phyloP scores from a whole-genome alignment of 2,113 vertebrate species.

The Ciconia stormi region DNA sequence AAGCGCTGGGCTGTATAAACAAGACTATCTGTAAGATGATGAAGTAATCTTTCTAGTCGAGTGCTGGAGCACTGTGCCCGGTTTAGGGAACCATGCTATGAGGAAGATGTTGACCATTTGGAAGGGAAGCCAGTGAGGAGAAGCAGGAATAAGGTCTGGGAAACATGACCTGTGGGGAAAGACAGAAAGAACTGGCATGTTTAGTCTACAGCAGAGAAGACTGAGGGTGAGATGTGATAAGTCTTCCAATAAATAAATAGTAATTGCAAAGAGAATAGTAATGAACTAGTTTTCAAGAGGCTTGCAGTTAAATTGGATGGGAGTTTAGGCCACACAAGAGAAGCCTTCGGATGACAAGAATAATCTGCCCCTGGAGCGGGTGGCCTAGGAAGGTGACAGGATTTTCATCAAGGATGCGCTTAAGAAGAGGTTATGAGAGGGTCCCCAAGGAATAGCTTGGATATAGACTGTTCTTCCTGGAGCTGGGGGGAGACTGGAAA shows the following conservation, averaged over 20 bases:
- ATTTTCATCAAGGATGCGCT: background rate
- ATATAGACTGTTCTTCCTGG: background rate
- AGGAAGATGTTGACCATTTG: background rate
- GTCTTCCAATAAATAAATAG: background rate
- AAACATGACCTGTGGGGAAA: background rate
- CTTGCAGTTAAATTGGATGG: background rate
- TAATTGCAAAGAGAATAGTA: background rate
- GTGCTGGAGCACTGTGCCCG: background rate
- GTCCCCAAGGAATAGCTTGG: background rate
- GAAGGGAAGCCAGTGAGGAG: background rate
- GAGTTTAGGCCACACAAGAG: background rate
- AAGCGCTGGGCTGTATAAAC: background rate
- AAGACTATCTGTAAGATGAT: background rate
- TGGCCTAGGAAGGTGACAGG: background rate
- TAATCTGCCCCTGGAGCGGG: background rate
- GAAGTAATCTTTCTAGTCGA: background rate
- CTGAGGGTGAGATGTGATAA: background rate
- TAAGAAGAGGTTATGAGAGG: background rate
- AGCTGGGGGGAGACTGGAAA: background rate
- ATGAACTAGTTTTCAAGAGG: background rate
- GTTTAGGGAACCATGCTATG: background rate
- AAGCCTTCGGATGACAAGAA: background rate
- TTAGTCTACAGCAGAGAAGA: background rate
- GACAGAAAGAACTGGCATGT: background rate
- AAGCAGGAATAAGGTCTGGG: background rate